Percentiles rank a stretch among this genome's conserved stretches.
Evolutionary conservation across 35 echinoderm and acorn worm genomes (phyloP).

Genomic region (Eucidaris tribuloides): DNA sequence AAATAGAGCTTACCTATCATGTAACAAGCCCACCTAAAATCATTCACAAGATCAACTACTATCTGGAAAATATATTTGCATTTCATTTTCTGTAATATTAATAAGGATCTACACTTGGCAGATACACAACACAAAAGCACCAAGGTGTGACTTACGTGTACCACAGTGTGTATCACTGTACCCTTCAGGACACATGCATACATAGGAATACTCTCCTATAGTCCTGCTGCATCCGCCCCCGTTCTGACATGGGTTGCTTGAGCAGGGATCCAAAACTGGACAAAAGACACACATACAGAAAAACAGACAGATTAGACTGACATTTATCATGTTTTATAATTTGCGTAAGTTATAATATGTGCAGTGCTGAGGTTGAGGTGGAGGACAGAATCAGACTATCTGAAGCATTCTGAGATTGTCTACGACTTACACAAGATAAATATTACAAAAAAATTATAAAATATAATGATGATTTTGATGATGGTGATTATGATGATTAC

Average conservation of each 20-base stretch:
- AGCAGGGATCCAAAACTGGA: slow-evolving; percentile 34
- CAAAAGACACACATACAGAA: not conserved
- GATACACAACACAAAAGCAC: not conserved
- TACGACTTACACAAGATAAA: not conserved
- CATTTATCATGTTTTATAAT: slow-evolving; percentile 43
- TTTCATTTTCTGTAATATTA: not conserved
- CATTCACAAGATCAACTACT: not conserved
- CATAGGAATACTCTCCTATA: not conserved
- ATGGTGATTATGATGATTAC: too few relatives aligned
- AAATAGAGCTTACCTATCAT: too few relatives aligned
- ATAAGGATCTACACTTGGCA: not conserved
- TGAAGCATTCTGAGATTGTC: slow-evolving; percentile 53
- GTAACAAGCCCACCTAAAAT: not conserved
- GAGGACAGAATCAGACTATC: slow-evolving; percentile 27
- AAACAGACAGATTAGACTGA: slow-evolving; percentile 7
- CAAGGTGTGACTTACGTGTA: not conserved
- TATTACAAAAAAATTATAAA: too few relatives aligned
- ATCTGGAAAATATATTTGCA: not conserved
- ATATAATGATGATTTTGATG: too few relatives aligned
- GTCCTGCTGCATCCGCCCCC: slow-evolving; percentile 20
- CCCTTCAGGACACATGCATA: slow-evolving; percentile 29
- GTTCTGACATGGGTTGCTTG: slow-evolving; percentile 54
- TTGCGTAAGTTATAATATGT: slow-evolving; percentile 21
- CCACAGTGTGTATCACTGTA: slow-evolving; percentile 49
- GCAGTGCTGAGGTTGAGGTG: slow-evolving; percentile 27